These are phyloP conservation scores for Spatula versicolor DNA, from an alignment of 2,797 vertebrate genomes.

Conservation along the genomic window DNA sequence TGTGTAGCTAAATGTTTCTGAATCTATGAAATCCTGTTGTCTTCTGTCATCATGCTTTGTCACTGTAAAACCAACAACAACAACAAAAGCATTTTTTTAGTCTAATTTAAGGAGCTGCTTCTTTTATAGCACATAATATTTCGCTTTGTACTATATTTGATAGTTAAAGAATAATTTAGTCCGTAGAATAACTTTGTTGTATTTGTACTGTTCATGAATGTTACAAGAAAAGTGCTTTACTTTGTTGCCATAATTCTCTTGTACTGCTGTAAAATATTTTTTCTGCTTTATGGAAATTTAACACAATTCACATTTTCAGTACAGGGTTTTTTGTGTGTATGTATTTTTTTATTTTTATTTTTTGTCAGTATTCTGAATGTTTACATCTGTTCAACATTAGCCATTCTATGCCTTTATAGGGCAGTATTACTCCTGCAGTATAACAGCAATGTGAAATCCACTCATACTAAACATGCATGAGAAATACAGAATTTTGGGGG, in stretches of 20 bases:
- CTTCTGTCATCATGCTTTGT: constrained; percentile 76
- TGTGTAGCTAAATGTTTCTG: constrained; percentile 77
- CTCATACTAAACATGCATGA: constrained; percentile 71
- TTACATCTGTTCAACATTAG: constrained; percentile 85
- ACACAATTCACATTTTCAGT: constrained; percentile 73
- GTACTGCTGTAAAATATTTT: constrained; percentile 80
- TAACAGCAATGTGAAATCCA: constrained; percentile 80
- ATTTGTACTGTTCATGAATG: constrained; percentile 84
- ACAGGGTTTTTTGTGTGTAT: constrained; percentile 70
- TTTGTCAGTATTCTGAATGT: constrained; percentile 85
- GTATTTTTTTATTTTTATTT: constrained; percentile 1
- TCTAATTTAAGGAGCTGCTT: constrained; percentile 85
- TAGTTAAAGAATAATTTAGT: constrained; percentile 83
- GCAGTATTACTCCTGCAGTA: constrained; percentile 77
- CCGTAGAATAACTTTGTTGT: constrained; percentile 80
- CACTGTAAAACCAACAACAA: constrained; percentile 75
- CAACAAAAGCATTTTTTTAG: constrained; percentile 75
- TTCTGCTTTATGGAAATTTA: constrained; percentile 72
- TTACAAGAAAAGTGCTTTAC: constrained; percentile 84
- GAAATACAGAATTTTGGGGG: constrained; percentile 60
- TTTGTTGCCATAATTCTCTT: constrained; percentile 81
- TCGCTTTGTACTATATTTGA: constrained; percentile 84
- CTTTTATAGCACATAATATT: constrained; percentile 84
- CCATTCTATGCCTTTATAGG: constrained; percentile 82
- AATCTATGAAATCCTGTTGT: constrained; percentile 62